Conservation (phyloP, 2,888 invertebrate species). For the Cantharis rufa region DNA sequence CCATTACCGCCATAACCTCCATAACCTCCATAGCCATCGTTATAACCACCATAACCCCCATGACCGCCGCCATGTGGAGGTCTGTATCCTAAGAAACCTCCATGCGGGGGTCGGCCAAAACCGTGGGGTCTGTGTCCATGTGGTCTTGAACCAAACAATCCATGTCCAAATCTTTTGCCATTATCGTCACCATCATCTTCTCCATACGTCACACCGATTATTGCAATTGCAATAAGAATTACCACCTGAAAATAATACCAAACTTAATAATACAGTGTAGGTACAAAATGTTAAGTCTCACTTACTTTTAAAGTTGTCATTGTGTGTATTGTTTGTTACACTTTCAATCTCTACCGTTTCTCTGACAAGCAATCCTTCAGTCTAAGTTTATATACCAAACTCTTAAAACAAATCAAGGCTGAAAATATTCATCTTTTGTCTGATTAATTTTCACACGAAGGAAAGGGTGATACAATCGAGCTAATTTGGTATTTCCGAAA, state of each 20-base stretch:
- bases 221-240: not conserved
- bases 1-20: not conserved
- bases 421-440: not conserved
- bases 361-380: not conserved
- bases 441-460: constrained; percentile 4
- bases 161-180: not conserved
- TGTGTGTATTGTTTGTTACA: not conserved
- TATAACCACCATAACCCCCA: not conserved
- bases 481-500: constrained; percentile 1
- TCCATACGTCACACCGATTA: not conserved
- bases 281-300: not conserved
- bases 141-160: not conserved
- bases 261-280: not conserved
- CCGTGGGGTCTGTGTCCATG: not conserved
- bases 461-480: not conserved
- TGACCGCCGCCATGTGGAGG: not conserved
- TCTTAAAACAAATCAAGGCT: not conserved
- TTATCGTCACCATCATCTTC: not conserved
- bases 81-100: not conserved
- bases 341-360: not conserved
- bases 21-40: not conserved
- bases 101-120: not conserved
- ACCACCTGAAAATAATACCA: not conserved
- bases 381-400: constrained; percentile 5
- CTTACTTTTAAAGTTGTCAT: not conserved